Evolutionary conservation across 2,113 vertebrate species (phyloP).

Genomic region (Aviceda subcristata): DNA sequence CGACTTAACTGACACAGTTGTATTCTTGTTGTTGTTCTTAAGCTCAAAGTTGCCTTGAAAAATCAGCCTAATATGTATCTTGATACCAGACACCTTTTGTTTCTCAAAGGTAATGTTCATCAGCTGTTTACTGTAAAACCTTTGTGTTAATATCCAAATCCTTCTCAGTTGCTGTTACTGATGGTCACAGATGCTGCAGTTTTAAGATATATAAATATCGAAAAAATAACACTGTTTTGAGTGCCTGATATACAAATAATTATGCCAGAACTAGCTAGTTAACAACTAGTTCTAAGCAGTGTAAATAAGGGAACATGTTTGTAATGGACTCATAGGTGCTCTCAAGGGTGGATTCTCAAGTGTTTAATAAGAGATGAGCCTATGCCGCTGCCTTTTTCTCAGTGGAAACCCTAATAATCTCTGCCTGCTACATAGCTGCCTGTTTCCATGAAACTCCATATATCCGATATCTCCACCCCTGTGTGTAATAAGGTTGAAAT

Average conservation of each 20-base stretch:
- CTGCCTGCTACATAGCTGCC: not conserved
- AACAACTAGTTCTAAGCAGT: not conserved
- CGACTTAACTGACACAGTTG: not conserved
- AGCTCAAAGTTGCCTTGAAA: not conserved
- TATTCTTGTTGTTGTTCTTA: not conserved
- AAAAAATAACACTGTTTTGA: not conserved
- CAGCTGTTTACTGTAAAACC: not conserved
- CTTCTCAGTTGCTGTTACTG: not conserved
- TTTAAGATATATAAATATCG: not conserved
- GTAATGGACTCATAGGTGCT: not conserved
- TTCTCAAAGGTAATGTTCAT: not conserved
- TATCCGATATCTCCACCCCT: not conserved
- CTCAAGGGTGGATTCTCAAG: slow-evolving; percentile 52
- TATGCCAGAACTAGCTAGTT: not conserved
- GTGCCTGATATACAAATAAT: not conserved
- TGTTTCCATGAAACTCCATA: not conserved
- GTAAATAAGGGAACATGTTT: slow-evolving; percentile 31
- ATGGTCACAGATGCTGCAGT: not conserved
- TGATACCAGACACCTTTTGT: not conserved
- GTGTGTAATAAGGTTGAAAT: not conserved
- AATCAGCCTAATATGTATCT: not conserved
- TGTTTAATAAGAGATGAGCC: slow-evolving; percentile 44
- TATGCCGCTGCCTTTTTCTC: slow-evolving; percentile 37
- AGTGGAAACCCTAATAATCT: slow-evolving; percentile 38
- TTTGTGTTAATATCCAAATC: not conserved